phyloP scores from a whole-genome alignment of 2,888 invertebrate genomes.

The Lepidocyrtoides sp. region DNA sequence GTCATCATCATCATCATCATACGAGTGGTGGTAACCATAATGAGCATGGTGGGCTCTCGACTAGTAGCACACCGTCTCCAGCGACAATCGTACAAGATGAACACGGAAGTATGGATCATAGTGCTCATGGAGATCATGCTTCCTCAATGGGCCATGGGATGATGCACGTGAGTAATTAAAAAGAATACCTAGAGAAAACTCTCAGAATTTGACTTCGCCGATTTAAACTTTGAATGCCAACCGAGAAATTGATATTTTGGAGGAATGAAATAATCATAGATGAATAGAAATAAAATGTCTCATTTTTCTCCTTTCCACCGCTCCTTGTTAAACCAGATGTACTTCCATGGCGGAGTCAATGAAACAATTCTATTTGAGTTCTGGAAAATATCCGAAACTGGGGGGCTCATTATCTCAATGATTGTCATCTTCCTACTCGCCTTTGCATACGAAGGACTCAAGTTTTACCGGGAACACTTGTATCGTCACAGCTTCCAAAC shows the following conservation, averaged over 20 bases:
- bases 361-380: constrained; percentile 94
- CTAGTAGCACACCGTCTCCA: constrained; percentile 31
- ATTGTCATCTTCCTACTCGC: constrained; percentile 97
- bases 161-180: constrained; percentile 70
- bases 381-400: constrained; percentile 92
- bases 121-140: constrained; percentile 44
- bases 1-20: background rate
- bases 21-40: background rate
- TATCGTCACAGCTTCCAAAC: constrained; percentile 96
- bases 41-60: constrained; percentile 45
- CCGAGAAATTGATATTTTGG: too few relatives aligned
- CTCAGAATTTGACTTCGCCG: too few relatives aligned
- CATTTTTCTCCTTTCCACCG: background rate
- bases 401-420: constrained; percentile 95
- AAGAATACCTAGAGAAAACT: too few relatives aligned
- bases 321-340: constrained; percentile 87
- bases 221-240: too few relatives aligned
- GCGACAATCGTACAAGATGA: constrained; percentile 24
- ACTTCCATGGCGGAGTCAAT: constrained; percentile 92
- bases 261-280: background rate
- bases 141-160: constrained; percentile 49
- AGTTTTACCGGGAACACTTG: constrained; percentile 94
- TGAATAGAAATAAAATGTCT: too few relatives aligned
- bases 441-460: constrained; percentile 97
- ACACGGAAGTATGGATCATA: background rate